Percentiles rank a stretch among this genome's conserved stretches.
These are phyloP conservation scores for Trigoniulus corallinus DNA, from an alignment of 1,140 invertebrate species.

Conservation along the genomic window DNA sequence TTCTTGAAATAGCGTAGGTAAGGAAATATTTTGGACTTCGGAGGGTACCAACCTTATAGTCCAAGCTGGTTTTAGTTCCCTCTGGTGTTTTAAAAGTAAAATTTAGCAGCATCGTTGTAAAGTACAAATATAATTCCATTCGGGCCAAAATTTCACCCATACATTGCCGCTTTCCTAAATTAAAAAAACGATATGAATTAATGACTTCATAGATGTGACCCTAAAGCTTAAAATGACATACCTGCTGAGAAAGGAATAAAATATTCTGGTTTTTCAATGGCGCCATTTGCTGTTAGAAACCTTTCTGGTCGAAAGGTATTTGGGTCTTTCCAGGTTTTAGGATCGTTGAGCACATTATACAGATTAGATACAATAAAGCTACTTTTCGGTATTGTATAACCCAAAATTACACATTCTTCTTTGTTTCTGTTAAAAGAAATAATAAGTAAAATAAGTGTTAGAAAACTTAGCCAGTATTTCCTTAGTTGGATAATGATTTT, in stretches of 20 bases:
- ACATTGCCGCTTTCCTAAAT: slow-evolving; percentile 64
- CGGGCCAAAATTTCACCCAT: slow-evolving; percentile 71
- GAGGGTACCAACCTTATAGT: background rate
- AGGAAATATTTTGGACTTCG: background rate
- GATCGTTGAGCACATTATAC: slow-evolving; percentile 74
- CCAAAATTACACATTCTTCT: slow-evolving; percentile 10
- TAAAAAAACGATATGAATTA: no score
- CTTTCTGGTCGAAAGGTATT: slow-evolving; percentile 63
- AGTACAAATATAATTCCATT: slow-evolving; percentile 84
- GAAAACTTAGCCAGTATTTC: no score
- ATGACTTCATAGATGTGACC: no score
- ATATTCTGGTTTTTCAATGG: slow-evolving; percentile 62
- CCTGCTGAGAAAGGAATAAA: slow-evolving; percentile 83
- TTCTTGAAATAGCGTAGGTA: no score
- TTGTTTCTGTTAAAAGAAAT: background rate
- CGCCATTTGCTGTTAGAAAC: slow-evolving; percentile 60
- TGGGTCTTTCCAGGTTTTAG: slow-evolving; percentile 66
- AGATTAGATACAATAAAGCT: slow-evolving; percentile 67
- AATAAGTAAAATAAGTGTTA: background rate
- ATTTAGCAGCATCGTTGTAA: slow-evolving; percentile 62
- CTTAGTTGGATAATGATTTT: no score
- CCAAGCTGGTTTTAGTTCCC: background rate
- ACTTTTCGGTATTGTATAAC: slow-evolving; percentile 49
- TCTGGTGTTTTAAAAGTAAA: slow-evolving; percentile 42
- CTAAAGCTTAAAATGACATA: no score